phyloP scores from a whole-genome alignment of 64 coral and sea anemone genomes.

The Platygyra sinensis region DNA sequence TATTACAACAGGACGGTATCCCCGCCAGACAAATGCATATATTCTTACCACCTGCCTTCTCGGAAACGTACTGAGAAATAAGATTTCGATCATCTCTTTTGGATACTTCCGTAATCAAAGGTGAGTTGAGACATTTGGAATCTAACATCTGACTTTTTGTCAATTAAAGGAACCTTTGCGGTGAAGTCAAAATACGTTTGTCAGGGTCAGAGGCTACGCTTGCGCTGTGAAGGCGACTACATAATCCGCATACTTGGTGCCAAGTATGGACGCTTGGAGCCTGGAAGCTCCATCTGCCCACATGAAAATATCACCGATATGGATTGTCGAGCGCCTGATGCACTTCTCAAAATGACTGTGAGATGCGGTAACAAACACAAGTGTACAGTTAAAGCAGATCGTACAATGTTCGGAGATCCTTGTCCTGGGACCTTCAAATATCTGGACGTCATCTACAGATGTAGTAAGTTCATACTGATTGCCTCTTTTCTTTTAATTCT shows the following conservation, averaged over 20 bases:
- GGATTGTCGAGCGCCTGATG: conserved; percentile 40
- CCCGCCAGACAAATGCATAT: too few relatives aligned
- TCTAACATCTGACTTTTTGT: neutral
- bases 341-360: conserved; percentile 26
- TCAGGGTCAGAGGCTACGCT: conserved; percentile 65
- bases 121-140: neutral
- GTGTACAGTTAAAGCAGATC: conserved; percentile 65
- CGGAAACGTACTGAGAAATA: too few relatives aligned
- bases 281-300: conserved; percentile 77
- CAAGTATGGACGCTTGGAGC: conserved; percentile 75
- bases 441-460: conserved; percentile 78
- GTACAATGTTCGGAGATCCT: conserved; percentile 64
- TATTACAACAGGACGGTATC: too few relatives aligned
- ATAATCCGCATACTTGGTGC: conserved; percentile 60
- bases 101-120: too few relatives aligned
- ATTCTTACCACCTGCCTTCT: too few relatives aligned
- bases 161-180: neutral
- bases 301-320: conserved; percentile 58
- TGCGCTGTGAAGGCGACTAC: conserved; percentile 53
- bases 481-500: neutral
- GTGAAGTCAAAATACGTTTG: conserved; percentile 64
- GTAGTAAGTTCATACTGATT: conserved; percentile 59
- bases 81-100: too few relatives aligned
- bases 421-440: conserved; percentile 90
- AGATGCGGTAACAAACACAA: conserved; percentile 54